These are phyloP conservation scores for Drosophila virilis DNA, from an alignment of 1,140 invertebrate species.

Conservation along the genomic window DNA sequence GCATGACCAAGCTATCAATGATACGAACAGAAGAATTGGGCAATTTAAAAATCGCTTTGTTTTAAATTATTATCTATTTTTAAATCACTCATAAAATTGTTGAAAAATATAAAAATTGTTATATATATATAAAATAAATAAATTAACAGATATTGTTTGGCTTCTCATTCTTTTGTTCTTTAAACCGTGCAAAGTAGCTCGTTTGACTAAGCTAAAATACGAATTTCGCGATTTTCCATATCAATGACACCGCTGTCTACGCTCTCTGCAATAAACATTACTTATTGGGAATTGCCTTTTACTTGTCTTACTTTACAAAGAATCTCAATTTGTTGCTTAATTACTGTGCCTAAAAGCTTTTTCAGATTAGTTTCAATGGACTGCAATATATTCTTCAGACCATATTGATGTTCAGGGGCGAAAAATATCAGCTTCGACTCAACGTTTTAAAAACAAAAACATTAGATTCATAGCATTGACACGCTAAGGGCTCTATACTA, in stretches of 20 bases:
- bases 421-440: background rate
- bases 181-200: too few relatives aligned
- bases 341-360: conserved; percentile 39
- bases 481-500: too few relatives aligned
- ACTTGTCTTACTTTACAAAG: conserved; percentile 15
- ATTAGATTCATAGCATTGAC: too few relatives aligned
- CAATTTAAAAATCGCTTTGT: background rate
- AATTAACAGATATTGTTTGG: too few relatives aligned
- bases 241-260: background rate
- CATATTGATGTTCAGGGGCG: background rate
- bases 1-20: conserved; percentile 3
- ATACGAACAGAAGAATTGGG: conserved; percentile 1
- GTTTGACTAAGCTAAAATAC: background rate
- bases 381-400: conserved; percentile 2
- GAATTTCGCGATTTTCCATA: background rate
- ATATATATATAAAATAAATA: too few relatives aligned
- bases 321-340: conserved; percentile 32
- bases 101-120: too few relatives aligned
- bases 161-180: background rate
- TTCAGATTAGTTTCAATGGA: conserved; percentile 20
- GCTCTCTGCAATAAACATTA: background rate
- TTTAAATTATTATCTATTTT: too few relatives aligned
- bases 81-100: too few relatives aligned
- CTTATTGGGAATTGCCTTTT: background rate
- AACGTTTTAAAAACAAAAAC: too few relatives aligned